Evolutionary conservation across 2,888 invertebrate genomes (phyloP).

Genomic region (Tribolium freemani): DNA sequence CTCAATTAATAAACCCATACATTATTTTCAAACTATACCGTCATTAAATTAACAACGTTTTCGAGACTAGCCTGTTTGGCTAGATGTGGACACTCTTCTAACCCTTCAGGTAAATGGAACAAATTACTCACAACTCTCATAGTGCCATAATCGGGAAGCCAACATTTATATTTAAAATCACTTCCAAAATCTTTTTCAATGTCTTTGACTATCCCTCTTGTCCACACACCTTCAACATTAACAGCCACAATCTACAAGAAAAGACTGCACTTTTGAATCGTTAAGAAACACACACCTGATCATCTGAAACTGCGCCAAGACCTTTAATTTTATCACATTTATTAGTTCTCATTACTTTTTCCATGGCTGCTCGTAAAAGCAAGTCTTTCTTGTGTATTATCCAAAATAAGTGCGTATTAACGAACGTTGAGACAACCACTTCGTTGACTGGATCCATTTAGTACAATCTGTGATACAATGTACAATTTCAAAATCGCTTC

Average conservation of each 20-base stretch:
- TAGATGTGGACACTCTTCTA: conserved; percentile 32
- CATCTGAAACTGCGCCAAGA: background rate
- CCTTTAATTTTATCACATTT: background rate
- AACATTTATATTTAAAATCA: conserved; percentile 43
- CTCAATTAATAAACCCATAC: background rate
- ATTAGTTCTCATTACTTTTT: background rate
- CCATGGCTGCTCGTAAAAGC: conserved; percentile 9
- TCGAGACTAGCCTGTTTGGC: conserved; percentile 47
- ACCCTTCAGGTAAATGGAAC: conserved; percentile 44
- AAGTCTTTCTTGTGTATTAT: conserved; percentile 27
- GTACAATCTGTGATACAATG: no score
- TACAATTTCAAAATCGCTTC: background rate
- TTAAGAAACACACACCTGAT: background rate
- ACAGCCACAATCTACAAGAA: conserved; percentile 19
- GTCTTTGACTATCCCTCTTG: conserved; percentile 19
- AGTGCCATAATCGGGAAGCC: conserved; percentile 51
- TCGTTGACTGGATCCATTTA: conserved; percentile 11
- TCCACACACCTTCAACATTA: conserved; percentile 18
- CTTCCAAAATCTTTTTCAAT: background rate
- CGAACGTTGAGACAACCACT: conserved; percentile 26
- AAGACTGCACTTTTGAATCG: no score
- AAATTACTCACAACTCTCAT: conserved; percentile 22
- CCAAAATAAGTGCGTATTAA: conserved; percentile 36
- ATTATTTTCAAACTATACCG: conserved; percentile 35
- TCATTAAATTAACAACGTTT: conserved; percentile 43